phyloP scores from a whole-genome alignment of 2,113 vertebrate species.

The Limnothrissa miodon region DNA sequence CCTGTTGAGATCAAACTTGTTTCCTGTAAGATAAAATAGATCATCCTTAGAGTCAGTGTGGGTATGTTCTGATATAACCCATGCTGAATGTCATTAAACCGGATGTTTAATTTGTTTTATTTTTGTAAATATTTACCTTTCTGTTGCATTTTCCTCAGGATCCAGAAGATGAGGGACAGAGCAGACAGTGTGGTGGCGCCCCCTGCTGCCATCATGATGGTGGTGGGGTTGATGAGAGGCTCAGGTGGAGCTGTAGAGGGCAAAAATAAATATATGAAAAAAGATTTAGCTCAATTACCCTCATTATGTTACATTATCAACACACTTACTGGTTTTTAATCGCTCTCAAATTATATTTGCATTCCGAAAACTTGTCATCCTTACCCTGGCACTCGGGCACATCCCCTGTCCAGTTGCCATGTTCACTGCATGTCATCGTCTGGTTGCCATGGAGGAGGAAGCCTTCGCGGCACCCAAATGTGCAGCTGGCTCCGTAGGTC shows the following conservation, averaged over 20 bases:
- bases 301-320: too few relatives aligned
- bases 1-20: slow-evolving; percentile 67
- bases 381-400: slow-evolving; percentile 63
- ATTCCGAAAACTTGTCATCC: not conserved
- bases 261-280: not conserved
- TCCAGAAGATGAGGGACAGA: slow-evolving; percentile 51
- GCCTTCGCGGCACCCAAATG: slow-evolving; percentile 58
- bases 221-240: not conserved
- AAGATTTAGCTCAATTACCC: too few relatives aligned
- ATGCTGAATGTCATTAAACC: not conserved
- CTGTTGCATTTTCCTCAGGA: slow-evolving; percentile 54
- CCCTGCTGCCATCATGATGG: slow-evolving; percentile 42
- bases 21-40: slow-evolving; percentile 37
- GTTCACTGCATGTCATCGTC: slow-evolving; percentile 49
- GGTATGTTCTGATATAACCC: not conserved
- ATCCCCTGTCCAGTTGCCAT: slow-evolving; percentile 65
- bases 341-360: not conserved
- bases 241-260: slow-evolving; percentile 46
- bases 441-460: slow-evolving; percentile 49
- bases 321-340: not conserved
- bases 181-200: slow-evolving; percentile 35
- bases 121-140: slow-evolving; percentile 48
- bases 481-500: slow-evolving; percentile 55
- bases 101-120: too few relatives aligned
- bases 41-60: not conserved